A percentile compares a stretch with the other conserved stretches of the same genome.
phyloP scores from a whole-genome alignment of 2,888 invertebrate genomes.

The Catocala sponsa region DNA sequence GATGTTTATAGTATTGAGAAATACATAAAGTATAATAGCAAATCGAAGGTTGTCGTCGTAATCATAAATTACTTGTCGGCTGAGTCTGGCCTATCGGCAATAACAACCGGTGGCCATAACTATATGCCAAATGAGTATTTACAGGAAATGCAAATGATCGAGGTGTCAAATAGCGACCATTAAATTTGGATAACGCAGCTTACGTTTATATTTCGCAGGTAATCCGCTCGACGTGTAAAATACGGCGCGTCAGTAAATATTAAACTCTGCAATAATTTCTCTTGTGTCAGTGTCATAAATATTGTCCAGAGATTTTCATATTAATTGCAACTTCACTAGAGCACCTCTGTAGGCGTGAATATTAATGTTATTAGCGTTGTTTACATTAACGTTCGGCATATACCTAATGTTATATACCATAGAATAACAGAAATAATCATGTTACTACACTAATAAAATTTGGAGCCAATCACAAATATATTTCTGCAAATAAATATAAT shows the following conservation, averaged over 20 bases:
- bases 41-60: slow-evolving; percentile 50
- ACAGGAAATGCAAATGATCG: slow-evolving; percentile 69
- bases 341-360: slow-evolving; percentile 70
- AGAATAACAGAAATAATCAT: neutral
- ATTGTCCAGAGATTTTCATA: slow-evolving; percentile 79
- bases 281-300: slow-evolving; percentile 78
- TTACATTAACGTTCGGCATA: slow-evolving; percentile 49
- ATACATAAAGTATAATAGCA: slow-evolving; percentile 32
- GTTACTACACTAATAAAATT: too few species aligned
- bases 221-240: slow-evolving; percentile 80
- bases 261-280: slow-evolving; percentile 79
- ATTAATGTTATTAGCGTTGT: slow-evolving; percentile 64
- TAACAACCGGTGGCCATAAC: slow-evolving; percentile 68
- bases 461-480: too few species aligned
- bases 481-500: neutral
- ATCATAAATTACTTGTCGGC: slow-evolving; percentile 53
- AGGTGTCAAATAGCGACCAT: slow-evolving; percentile 75
- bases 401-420: slow-evolving; percentile 15
- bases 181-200: slow-evolving; percentile 75
- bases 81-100: slow-evolving; percentile 54
- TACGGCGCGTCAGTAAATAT: slow-evolving; percentile 82
- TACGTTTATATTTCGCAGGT: slow-evolving; percentile 77
- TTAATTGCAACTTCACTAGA: slow-evolving; percentile 76
- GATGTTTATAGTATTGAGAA: slow-evolving; percentile 23
- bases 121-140: slow-evolving; percentile 65